Evolutionary conservation across 2,113 vertebrate species (phyloP).

Genomic region (Hystrix cristata): DNA sequence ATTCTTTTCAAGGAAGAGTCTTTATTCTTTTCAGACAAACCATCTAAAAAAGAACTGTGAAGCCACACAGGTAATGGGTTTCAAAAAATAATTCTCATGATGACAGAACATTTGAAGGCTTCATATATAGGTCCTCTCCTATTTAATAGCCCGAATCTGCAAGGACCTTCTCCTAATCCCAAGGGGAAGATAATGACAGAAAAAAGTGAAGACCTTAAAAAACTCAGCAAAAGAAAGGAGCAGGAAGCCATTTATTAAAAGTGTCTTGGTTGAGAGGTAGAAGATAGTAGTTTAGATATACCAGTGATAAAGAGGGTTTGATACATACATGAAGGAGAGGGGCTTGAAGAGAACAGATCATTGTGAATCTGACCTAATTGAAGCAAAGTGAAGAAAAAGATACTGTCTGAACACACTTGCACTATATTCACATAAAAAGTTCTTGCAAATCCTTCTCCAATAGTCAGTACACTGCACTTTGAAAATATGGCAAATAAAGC

Average conservation of each 20-base stretch:
- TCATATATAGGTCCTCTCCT: constrained; percentile 52
- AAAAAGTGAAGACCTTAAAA: constrained; percentile 46
- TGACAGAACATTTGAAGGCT: constrained; percentile 68
- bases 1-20: constrained; percentile 57
- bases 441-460: background rate
- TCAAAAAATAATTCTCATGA: constrained; percentile 74
- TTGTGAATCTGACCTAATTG: constrained; percentile 15
- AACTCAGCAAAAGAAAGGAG: constrained; percentile 15
- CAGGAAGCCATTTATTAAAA: constrained; percentile 35
- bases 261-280: background rate
- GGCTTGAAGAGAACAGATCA: background rate
- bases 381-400: background rate
- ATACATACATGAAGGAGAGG: background rate
- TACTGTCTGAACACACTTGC: background rate
- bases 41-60: constrained; percentile 67
- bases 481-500: background rate
- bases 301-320: background rate
- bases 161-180: constrained; percentile 64
- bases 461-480: background rate
- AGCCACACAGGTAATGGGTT: constrained; percentile 74
- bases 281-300: constrained; percentile 29
- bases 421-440: background rate
- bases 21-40: constrained; percentile 71
- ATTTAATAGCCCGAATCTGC: constrained; percentile 62
- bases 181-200: constrained; percentile 49